Evolutionary conservation across 1,140 invertebrate genomes (phyloP).

Genomic region (Lordiphosa mommai): DNA sequence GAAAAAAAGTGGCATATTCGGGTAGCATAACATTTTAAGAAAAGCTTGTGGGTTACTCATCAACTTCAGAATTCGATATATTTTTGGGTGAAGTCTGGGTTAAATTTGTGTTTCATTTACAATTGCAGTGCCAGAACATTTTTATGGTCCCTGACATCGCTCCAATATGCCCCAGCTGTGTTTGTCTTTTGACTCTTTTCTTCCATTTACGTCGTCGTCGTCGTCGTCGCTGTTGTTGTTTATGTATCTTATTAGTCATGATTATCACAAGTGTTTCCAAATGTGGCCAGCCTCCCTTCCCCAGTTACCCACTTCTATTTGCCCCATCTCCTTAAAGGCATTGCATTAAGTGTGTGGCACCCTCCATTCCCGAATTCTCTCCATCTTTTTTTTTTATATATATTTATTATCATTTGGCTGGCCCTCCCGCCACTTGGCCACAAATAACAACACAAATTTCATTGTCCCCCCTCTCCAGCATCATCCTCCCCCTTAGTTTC

Average conservation of each 20-base stretch:
- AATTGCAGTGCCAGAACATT: not conserved
- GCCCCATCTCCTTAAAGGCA: slow-evolving; percentile 10
- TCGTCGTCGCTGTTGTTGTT: slow-evolving; percentile 31
- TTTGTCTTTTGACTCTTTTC: slow-evolving; percentile 25
- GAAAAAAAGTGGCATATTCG: too few species aligned
- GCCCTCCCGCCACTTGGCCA: slow-evolving; percentile 13
- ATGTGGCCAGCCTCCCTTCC: slow-evolving; percentile 26
- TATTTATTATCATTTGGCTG: slow-evolving; percentile 72
- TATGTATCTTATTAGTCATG: slow-evolving; percentile 72
- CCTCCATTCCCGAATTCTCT: not conserved
- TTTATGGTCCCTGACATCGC: not conserved
- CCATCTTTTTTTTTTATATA: slow-evolving; percentile 1
- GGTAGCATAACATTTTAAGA: too few species aligned
- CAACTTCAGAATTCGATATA: too few species aligned
- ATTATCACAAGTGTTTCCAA: slow-evolving; percentile 74
- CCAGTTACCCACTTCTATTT: not conserved
- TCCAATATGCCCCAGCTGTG: slow-evolving; percentile 25
- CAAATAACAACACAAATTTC: slow-evolving; percentile 22
- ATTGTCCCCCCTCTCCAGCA: not conserved
- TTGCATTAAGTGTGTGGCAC: slow-evolving; percentile 30
- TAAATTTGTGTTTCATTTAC: too few species aligned
- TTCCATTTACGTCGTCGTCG: not conserved
- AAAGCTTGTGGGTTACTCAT: too few species aligned
- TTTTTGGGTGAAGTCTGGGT: too few species aligned
- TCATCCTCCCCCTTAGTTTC: not conserved